phyloP scores from a whole-genome alignment of 1,140 invertebrate species.

The Plodia interpunctella region DNA sequence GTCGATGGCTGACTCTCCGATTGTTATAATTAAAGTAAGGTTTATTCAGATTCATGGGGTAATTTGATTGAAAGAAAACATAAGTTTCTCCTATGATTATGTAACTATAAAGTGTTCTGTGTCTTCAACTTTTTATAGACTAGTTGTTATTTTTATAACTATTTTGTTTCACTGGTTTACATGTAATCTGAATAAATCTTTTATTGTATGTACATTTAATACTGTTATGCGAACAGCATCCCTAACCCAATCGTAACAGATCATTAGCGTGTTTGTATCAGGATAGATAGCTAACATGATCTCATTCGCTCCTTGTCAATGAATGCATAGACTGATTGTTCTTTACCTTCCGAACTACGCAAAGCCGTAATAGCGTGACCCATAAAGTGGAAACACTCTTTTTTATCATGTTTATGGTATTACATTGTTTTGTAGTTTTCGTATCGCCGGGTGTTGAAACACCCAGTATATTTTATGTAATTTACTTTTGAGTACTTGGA shows the following conservation, averaged over 20 bases:
- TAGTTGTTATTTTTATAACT: too few species aligned
- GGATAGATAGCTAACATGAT: conserved; percentile 30
- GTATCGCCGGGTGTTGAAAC: too few species aligned
- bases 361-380: background rate
- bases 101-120: too few species aligned
- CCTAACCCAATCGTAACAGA: background rate
- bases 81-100: too few species aligned
- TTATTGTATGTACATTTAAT: conserved; percentile 14
- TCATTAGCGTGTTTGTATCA: conserved; percentile 7
- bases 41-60: background rate
- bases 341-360: background rate
- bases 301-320: conserved; percentile 27
- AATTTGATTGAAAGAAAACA: too few species aligned
- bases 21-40: background rate
- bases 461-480: too few species aligned
- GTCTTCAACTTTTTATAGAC: too few species aligned
- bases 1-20: background rate
- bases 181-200: background rate
- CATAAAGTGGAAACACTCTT: background rate
- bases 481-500: background rate
- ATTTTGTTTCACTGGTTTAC: background rate
- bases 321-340: conserved; percentile 36
- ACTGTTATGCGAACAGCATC: background rate
- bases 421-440: too few species aligned
- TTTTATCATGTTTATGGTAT: background rate